A percentile compares a stretch with the other conserved stretches of the same genome.
These are phyloP conservation scores for Pyxicephalus adspersus DNA, from an alignment of 2,113 vertebrate genomes.

Conservation along the genomic window DNA sequence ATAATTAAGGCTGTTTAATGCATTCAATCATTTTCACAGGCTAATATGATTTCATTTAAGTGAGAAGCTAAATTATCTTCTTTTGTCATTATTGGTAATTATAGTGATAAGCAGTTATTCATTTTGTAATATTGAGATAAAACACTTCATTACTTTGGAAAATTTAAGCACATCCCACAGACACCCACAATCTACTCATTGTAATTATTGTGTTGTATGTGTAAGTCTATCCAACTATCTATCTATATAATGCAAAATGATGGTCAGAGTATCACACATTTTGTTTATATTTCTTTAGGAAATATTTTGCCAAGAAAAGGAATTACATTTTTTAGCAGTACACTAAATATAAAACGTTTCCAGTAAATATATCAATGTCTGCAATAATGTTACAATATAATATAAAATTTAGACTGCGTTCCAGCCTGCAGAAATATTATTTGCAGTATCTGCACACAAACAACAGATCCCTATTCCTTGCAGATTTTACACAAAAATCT, in stretches of 20 bases:
- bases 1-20: conserved; percentile 65
- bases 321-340: too few relatives aligned
- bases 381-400: too few relatives aligned
- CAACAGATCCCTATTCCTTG: too few relatives aligned
- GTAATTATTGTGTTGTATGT: conserved; percentile 3
- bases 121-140: conserved; percentile 66
- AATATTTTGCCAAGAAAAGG: too few relatives aligned
- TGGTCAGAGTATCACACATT: background rate
- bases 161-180: conserved; percentile 56
- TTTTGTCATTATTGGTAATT: conserved; percentile 68
- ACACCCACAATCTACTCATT: conserved; percentile 47
- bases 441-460: too few relatives aligned
- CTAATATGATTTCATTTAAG: conserved; percentile 59
- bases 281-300: background rate
- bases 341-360: too few relatives aligned
- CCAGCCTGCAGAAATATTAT: too few relatives aligned
- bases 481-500: too few relatives aligned
- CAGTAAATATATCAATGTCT: too few relatives aligned
- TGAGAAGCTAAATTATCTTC: conserved; percentile 59
- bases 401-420: too few relatives aligned
- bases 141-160: conserved; percentile 63
- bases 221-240: background rate
- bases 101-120: conserved; percentile 59
- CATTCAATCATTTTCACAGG: conserved; percentile 62
- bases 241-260: background rate